Evolutionary conservation across 35 echinoderm and acorn worm genomes (phyloP).

Genomic region (Diadema setosum): DNA sequence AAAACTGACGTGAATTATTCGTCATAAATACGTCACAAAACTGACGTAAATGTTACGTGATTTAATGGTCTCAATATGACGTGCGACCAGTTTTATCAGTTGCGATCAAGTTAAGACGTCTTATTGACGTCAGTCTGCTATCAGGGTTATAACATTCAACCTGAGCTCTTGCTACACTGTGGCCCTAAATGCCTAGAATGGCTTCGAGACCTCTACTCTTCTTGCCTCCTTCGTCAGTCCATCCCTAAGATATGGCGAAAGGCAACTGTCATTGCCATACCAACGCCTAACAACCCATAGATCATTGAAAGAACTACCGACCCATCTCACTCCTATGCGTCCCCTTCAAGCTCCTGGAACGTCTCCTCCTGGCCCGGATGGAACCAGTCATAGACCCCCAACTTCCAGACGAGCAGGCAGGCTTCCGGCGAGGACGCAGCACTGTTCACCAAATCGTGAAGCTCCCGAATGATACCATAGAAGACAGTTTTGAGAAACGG

Average conservation of each 20-base stretch:
- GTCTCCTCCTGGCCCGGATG: not conserved
- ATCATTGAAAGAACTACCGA: constrained; percentile 27
- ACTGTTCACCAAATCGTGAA: not conserved
- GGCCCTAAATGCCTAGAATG: not conserved
- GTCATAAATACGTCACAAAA: no score
- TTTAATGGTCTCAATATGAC: no score
- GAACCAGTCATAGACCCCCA: not conserved
- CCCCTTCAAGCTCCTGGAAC: no score
- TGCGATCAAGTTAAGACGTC: no score
- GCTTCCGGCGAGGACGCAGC: not conserved
- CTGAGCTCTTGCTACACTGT: no score
- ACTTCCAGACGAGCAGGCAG: not conserved
- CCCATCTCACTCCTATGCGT: constrained; percentile 15
- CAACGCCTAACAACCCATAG: constrained; percentile 22
- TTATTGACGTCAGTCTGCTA: no score
- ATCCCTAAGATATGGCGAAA: constrained; percentile 45
- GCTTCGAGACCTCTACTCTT: not conserved
- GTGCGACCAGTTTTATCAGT: no score
- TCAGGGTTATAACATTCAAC: no score
- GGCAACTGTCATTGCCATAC: not conserved
- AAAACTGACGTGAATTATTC: no score
- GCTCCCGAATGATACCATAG: constrained; percentile 1
- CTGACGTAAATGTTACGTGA: no score
- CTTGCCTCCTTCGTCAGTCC: not conserved
- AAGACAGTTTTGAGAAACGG: not conserved